Conservation (phyloP, 2,888 invertebrate genomes). For the Chaitophorus viminalis region DNA sequence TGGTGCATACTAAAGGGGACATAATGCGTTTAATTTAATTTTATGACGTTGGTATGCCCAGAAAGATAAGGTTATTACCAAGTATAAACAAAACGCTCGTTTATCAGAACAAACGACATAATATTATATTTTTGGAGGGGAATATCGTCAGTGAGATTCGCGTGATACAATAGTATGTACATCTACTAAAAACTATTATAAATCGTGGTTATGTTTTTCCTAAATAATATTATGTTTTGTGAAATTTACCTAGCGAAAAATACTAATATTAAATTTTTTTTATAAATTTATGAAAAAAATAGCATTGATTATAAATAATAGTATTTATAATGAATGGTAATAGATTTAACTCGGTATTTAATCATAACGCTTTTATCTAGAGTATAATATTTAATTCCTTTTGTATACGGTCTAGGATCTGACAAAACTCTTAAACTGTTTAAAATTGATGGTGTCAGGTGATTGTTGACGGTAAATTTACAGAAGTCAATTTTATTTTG, state of each 20-base stretch:
- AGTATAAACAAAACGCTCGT: constrained; percentile 50
- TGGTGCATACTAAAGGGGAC: not conserved
- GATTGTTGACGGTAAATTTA: not conserved
- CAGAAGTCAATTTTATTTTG: not conserved
- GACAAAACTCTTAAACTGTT: not conserved
- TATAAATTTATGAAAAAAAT: no score
- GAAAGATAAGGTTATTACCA: constrained; percentile 50
- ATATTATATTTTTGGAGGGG: constrained; percentile 27
- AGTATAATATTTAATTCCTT: no score
- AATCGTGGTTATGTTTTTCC: not conserved
- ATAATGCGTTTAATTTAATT: constrained; percentile 41
- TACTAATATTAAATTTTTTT: not conserved
- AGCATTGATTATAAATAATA: no score
- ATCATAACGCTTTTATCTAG: no score
- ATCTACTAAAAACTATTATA: constrained; percentile 1
- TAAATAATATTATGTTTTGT: not conserved
- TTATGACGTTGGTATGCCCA: constrained; percentile 29
- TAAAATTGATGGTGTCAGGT: not conserved
- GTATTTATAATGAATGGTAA: no score
- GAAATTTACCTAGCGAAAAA: not conserved
- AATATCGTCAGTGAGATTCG: constrained; percentile 9
- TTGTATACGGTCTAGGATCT: not conserved
- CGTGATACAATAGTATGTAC: constrained; percentile 15
- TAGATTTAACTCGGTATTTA: no score
- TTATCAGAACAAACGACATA: constrained; percentile 36